These are phyloP conservation scores for Podarcis cretensis DNA, from an alignment of 2,113 vertebrate genomes.

Conservation along the genomic window DNA sequence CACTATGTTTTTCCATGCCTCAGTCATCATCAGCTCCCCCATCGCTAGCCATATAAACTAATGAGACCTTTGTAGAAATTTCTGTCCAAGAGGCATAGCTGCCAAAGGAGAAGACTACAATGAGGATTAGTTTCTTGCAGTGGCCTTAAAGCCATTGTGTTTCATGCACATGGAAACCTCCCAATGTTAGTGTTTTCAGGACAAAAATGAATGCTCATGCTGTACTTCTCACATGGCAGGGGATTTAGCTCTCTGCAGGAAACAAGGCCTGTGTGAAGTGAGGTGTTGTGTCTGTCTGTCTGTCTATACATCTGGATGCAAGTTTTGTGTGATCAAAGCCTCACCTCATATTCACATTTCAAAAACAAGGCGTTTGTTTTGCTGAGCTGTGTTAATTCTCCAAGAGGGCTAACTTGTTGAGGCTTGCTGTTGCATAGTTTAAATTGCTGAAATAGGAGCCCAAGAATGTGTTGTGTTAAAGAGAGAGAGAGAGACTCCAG, in stretches of 20 bases:
- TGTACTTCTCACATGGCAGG: neutral
- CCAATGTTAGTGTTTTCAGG: neutral
- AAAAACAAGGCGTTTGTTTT: slow-evolving; percentile 22
- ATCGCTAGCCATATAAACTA: neutral
- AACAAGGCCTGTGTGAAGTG: neutral
- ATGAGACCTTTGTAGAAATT: neutral
- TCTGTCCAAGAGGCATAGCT: neutral
- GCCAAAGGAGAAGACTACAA: neutral
- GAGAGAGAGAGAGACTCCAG: neutral
- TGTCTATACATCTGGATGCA: neutral
- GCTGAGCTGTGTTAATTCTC: neutral
- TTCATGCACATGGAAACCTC: neutral
- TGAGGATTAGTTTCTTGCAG: neutral
- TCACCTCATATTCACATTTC: slow-evolving; percentile 25
- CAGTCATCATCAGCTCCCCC: neutral
- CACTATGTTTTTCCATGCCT: neutral
- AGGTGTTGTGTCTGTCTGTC: neutral
- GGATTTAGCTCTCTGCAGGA: neutral
- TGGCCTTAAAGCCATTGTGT: no score
- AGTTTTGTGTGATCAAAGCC: neutral
- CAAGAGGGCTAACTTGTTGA: slow-evolving; percentile 37
- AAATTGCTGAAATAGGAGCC: slow-evolving; percentile 29
- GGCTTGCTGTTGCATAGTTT: slow-evolving; percentile 50
- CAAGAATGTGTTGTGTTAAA: slow-evolving; percentile 18
- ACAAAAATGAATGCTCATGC: no score